Evolutionary conservation across 2,797 vertebrate species (phyloP).

Genomic region (Pseudochirops cupreus): DNA sequence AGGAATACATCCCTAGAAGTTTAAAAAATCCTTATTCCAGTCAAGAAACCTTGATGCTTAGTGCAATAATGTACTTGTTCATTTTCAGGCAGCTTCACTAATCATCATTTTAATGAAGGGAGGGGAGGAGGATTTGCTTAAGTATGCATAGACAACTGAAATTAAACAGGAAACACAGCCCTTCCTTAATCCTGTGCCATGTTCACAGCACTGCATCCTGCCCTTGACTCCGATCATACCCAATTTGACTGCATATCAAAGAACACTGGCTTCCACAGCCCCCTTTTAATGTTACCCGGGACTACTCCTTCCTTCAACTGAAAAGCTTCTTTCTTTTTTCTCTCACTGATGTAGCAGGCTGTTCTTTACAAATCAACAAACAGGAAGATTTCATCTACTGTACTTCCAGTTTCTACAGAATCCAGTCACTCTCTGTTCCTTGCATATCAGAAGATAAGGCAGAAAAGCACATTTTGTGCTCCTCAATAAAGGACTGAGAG

Average conservation of each 20-base stretch:
- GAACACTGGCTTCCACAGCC: slow-evolving; percentile 65
- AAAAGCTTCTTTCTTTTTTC: slow-evolving; percentile 81
- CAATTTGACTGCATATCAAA: slow-evolving; percentile 76
- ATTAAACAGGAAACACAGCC: slow-evolving; percentile 71
- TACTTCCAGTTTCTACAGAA: slow-evolving; percentile 59
- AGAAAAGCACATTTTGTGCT: slow-evolving; percentile 65
- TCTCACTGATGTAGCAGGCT: slow-evolving; percentile 50
- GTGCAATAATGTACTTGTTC: slow-evolving; percentile 34
- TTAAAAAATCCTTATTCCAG: slow-evolving; percentile 26
- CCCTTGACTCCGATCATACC: slow-evolving; percentile 74
- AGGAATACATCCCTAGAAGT: slow-evolving; percentile 28
- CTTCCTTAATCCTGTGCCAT: slow-evolving; percentile 55
- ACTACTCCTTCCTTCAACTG: slow-evolving; percentile 71
- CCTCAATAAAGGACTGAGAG: slow-evolving; percentile 71
- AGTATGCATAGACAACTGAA: slow-evolving; percentile 57
- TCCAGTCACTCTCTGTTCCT: slow-evolving; percentile 44
- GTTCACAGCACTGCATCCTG: slow-evolving; percentile 69
- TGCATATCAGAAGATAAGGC: slow-evolving; percentile 63
- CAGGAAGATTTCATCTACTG: slow-evolving; percentile 74
- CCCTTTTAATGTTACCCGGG: slow-evolving; percentile 73
- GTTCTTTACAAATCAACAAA: slow-evolving; percentile 81
- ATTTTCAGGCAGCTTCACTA: slow-evolving; percentile 64
- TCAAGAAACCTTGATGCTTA: slow-evolving; percentile 61
- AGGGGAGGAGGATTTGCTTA: slow-evolving; percentile 67
- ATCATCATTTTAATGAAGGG: slow-evolving; percentile 51